Evolutionary conservation across 1,140 invertebrate genomes (phyloP).

Genomic region (Dendroctonus valens): DNA sequence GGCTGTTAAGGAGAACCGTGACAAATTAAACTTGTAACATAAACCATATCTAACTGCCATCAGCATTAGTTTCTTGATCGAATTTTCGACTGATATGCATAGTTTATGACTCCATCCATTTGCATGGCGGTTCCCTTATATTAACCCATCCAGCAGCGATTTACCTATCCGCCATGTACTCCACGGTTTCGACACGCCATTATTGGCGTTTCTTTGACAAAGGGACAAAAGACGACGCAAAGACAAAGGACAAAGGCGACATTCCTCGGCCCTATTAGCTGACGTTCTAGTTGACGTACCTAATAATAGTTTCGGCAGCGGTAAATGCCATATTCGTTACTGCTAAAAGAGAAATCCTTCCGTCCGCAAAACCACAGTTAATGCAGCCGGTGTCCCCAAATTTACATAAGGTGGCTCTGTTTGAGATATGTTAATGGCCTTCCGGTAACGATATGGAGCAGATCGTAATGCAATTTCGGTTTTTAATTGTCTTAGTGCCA

Average conservation of each 20-base stretch:
- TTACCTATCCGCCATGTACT: slow-evolving; percentile 9
- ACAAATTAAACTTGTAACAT: no score
- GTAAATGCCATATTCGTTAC: background rate
- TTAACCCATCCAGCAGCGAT: no score
- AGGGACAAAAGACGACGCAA: background rate
- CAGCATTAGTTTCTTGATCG: no score
- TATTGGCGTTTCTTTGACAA: slow-evolving; percentile 14
- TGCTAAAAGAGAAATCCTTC: slow-evolving; percentile 1
- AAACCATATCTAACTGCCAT: no score
- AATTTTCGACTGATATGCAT: no score
- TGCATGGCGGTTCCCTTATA: background rate
- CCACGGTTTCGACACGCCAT: slow-evolving; percentile 12
- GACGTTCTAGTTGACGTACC: background rate
- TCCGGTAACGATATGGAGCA: no score
- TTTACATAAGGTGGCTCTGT: background rate
- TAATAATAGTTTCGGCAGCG: slow-evolving; percentile 19
- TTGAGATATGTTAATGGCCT: background rate
- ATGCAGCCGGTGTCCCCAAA: slow-evolving; percentile 13
- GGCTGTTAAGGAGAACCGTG: no score
- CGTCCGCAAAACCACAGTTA: slow-evolving; percentile 10
- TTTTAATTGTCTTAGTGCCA: no score
- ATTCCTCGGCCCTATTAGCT: slow-evolving; percentile 11
- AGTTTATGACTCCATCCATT: background rate
- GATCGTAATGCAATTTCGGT: no score
- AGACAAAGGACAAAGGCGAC: slow-evolving; percentile 17